Conservation (phyloP, 2,797 vertebrate species). For the Micrastur ruficollis region DNA sequence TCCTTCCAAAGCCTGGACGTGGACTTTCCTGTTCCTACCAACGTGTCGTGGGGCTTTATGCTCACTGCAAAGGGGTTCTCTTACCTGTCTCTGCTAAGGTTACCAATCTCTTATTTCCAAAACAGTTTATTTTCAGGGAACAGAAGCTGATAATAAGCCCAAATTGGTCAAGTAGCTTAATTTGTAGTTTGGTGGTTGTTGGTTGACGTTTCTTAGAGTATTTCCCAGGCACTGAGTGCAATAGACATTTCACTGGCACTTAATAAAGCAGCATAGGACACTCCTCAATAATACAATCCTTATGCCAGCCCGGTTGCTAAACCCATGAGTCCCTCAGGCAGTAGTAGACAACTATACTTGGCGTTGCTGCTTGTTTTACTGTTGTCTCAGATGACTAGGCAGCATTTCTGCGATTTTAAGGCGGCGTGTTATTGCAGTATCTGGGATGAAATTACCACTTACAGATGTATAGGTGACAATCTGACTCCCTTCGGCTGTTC, state of each 20-base stretch:
- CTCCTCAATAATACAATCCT: conserved; percentile 66
- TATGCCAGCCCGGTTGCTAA: conserved; percentile 68
- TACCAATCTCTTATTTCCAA: not conserved
- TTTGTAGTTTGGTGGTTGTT: conserved; percentile 16
- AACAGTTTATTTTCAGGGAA: not conserved
- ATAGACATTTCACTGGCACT: conserved; percentile 62
- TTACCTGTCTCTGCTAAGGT: not conserved
- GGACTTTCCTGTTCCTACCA: conserved; percentile 13
- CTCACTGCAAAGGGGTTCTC: not conserved
- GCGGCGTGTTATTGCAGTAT: conserved; percentile 49
- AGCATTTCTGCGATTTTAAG: conserved; percentile 62
- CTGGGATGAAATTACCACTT: conserved; percentile 27
- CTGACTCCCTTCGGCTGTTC: not conserved
- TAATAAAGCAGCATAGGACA: conserved; percentile 65
- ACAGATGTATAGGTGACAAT: conserved; percentile 5
- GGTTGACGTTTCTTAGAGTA: not conserved
- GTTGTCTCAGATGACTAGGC: conserved; percentile 66
- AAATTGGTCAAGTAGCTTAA: conserved; percentile 27
- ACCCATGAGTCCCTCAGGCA: conserved; percentile 60
- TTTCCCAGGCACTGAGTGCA: conserved; percentile 47
- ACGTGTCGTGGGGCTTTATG: not conserved
- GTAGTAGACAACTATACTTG: conserved; percentile 64
- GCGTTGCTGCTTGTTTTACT: conserved; percentile 68
- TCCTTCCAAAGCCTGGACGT: conserved; percentile 37
- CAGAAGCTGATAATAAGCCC: not conserved